These are phyloP conservation scores for Exephanes ischioxanthus DNA, from an alignment of 2,888 invertebrate genomes.

Conservation along the genomic window DNA sequence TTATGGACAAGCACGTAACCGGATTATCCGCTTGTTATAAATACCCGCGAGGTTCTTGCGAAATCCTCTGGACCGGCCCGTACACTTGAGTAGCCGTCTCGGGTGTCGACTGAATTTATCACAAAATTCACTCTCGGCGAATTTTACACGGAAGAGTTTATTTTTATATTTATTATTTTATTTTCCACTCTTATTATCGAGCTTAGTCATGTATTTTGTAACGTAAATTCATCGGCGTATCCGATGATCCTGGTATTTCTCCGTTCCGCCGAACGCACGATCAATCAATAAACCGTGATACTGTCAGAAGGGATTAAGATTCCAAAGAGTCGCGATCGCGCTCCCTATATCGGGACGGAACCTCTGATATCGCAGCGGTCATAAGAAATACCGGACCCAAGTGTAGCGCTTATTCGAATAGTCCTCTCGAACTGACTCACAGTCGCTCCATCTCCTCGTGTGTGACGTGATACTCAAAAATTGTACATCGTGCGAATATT, in stretches of 20 bases:
- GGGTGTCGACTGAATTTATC: not conserved
- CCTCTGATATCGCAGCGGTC: slow-evolving; percentile 59
- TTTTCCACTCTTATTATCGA: not conserved
- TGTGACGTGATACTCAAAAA: not conserved
- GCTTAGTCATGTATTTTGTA: not conserved
- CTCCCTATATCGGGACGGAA: slow-evolving; percentile 37
- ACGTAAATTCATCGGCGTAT: slow-evolving; percentile 14
- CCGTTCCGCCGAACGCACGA: slow-evolving; percentile 32
- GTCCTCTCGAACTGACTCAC: slow-evolving; percentile 3
- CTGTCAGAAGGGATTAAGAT: slow-evolving; percentile 71
- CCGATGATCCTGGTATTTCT: slow-evolving; percentile 49
- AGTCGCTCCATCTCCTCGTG: not conserved
- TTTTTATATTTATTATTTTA: not conserved
- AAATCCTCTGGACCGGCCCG: not conserved
- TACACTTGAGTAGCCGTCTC: not conserved
- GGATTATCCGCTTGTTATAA: slow-evolving; percentile 7
- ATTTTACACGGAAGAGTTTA: not conserved
- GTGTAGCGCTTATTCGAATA: slow-evolving; percentile 19
- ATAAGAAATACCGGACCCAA: slow-evolving; percentile 45
- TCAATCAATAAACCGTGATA: slow-evolving; percentile 67
- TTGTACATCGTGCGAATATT: not conserved
- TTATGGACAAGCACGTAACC: not conserved
- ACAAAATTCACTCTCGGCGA: not conserved
- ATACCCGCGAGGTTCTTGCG: not conserved
- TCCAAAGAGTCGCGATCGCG: slow-evolving; percentile 26